Conservation (phyloP, 2,797 vertebrate species). For the Hozukius guyotensis region DNA sequence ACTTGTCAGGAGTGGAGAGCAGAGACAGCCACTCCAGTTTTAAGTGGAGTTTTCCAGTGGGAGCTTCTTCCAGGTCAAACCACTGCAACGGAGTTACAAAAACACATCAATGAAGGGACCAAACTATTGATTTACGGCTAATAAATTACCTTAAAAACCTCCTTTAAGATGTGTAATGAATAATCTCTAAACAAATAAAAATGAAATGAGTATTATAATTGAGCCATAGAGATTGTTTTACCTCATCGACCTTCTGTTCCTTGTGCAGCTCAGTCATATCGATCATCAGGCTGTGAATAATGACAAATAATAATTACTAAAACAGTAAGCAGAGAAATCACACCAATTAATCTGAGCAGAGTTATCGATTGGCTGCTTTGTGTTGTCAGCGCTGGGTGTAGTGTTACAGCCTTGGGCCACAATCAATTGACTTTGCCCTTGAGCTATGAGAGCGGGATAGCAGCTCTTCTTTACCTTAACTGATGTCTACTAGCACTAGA, state of each 20-base stretch:
- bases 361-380: slow-evolving; percentile 41
- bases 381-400: slow-evolving; percentile 13
- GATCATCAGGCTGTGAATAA: slow-evolving; percentile 90
- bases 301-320: slow-evolving; percentile 45
- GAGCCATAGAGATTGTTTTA: slow-evolving; percentile 62
- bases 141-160: neutral
- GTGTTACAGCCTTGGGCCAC: slow-evolving; percentile 32
- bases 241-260: slow-evolving; percentile 95
- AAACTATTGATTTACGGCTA: neutral
- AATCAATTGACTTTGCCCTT: slow-evolving; percentile 39
- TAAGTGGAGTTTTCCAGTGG: slow-evolving; percentile 93
- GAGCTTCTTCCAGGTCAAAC: slow-evolving; percentile 94
- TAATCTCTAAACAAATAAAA: neutral
- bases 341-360: slow-evolving; percentile 32
- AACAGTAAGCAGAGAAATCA: slow-evolving; percentile 25
- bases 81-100: slow-evolving; percentile 82
- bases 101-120: neutral
- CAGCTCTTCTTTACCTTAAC: slow-evolving; percentile 4
- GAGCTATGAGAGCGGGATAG: slow-evolving; percentile 1
- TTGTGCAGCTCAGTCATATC: slow-evolving; percentile 94
- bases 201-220: neutral
- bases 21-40: slow-evolving; percentile 96
- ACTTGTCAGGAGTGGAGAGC: slow-evolving; percentile 85
- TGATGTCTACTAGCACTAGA: neutral
- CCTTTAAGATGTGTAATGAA: neutral